A percentile compares a stretch with the other conserved stretches of the same genome.
phyloP scores from a whole-genome alignment of 2,113 vertebrate genomes.

The Planiliza haematocheilus region DNA sequence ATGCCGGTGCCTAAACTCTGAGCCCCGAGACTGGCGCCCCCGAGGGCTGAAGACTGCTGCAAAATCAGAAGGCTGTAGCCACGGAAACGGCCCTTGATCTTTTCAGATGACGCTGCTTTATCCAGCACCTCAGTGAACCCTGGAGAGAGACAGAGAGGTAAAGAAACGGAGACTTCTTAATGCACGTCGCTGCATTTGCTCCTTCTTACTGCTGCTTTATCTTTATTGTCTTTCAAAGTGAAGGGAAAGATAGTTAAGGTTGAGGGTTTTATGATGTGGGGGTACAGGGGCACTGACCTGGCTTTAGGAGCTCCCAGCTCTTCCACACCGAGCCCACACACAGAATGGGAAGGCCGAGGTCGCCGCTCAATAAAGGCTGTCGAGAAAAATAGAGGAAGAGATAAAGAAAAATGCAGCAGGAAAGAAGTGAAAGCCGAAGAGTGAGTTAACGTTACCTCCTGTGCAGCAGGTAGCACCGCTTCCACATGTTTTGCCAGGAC shows the following conservation, averaged over 20 bases:
- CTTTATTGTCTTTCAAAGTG: neutral
- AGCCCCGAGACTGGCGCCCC: conserved; percentile 89
- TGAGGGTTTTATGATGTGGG: neutral
- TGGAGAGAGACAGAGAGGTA: conserved; percentile 43
- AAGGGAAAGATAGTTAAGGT: neutral
- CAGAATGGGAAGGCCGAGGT: conserved; percentile 89
- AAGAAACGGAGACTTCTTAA: conserved; percentile 2
- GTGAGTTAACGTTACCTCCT: conserved; percentile 78
- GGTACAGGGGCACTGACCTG: conserved; percentile 78
- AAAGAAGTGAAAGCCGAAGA: neutral
- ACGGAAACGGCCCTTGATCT: conserved; percentile 72
- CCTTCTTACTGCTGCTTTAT: no score
- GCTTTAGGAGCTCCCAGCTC: conserved; percentile 91
- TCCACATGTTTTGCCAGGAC: conserved; percentile 89
- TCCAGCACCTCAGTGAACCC: conserved; percentile 87
- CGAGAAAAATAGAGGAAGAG: neutral
- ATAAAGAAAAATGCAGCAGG: neutral
- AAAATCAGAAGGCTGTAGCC: conserved; percentile 89
- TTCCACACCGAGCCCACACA: conserved; percentile 96
- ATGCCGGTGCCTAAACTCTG: conserved; percentile 72
- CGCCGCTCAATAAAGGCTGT: conserved; percentile 84
- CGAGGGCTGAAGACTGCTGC: conserved; percentile 87
- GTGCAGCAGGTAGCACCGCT: conserved; percentile 88
- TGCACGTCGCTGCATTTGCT: neutral
- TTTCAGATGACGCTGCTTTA: conserved; percentile 58